A percentile compares a stretch with the other conserved stretches of the same genome.
These are phyloP conservation scores for Hyla sarda DNA, from an alignment of 2,113 vertebrate species.

Conservation along the genomic window DNA sequence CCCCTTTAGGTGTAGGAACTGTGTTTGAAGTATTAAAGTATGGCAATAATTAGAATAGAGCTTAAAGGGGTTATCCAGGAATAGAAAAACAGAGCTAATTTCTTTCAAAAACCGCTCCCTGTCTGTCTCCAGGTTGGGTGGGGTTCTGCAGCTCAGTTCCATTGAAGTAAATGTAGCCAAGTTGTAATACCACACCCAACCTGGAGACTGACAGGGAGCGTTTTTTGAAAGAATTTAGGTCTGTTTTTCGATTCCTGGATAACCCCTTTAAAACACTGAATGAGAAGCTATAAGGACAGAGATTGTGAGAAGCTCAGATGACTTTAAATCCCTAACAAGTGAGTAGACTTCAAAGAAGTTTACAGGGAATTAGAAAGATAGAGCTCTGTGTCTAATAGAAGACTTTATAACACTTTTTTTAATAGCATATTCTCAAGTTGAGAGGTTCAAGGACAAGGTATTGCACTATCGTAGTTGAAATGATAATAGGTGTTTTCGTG, in stretches of 20 bases:
- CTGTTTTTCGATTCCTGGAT: too few relatives aligned
- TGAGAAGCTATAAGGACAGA: background rate
- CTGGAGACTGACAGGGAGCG: too few relatives aligned
- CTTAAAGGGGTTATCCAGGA: too few relatives aligned
- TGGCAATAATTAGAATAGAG: background rate
- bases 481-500: background rate
- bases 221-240: too few relatives aligned
- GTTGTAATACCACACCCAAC: too few relatives aligned
- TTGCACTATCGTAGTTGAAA: background rate
- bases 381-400: background rate
- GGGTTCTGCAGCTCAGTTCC: too few relatives aligned
- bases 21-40: constrained; percentile 6
- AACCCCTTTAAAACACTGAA: background rate
- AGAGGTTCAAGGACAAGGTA: background rate
- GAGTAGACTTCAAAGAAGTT: constrained; percentile 7
- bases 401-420: background rate
- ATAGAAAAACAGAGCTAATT: too few relatives aligned
- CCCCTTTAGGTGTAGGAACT: constrained; percentile 1
- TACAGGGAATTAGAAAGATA: background rate
- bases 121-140: too few relatives aligned
- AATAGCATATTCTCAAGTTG: background rate
- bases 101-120: too few relatives aligned
- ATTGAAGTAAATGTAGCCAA: too few relatives aligned
- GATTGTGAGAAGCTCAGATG: background rate
- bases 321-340: background rate